Percentiles rank a stretch among this genome's conserved stretches.
Conservation (phyloP, 2,797 vertebrate species). For the Crenuchus spilurus region DNA sequence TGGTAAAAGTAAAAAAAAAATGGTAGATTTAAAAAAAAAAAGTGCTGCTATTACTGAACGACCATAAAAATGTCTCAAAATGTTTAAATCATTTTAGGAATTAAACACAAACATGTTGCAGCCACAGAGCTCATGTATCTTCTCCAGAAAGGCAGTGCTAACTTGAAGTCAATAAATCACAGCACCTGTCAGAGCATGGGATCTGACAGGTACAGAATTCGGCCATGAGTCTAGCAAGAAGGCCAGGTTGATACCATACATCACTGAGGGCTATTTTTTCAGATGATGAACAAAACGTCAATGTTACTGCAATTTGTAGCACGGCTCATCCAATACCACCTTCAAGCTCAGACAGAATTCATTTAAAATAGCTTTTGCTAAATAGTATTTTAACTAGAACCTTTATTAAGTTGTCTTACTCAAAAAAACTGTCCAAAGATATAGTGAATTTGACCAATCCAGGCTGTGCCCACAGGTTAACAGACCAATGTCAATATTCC, state of each 20-base stretch:
- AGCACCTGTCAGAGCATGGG: neutral
- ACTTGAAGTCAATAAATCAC: constrained; percentile 8
- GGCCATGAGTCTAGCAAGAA: constrained; percentile 2
- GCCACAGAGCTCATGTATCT: neutral
- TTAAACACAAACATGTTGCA: neutral
- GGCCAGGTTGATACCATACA: neutral
- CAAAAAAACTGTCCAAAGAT: too few relatives aligned
- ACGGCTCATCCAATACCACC: too few relatives aligned
- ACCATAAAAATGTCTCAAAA: too few relatives aligned
- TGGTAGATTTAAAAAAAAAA: neutral
- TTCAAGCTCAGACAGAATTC: too few relatives aligned
- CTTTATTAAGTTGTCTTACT: too few relatives aligned
- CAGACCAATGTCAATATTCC: too few relatives aligned
- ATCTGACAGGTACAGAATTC: constrained; percentile 5
- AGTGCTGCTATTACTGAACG: too few relatives aligned
- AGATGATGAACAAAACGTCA: neutral
- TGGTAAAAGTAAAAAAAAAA: neutral
- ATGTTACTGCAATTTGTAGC: neutral
- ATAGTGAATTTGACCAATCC: too few relatives aligned
- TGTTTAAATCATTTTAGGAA: too few relatives aligned
- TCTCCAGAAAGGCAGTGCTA: neutral
- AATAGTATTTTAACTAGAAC: too few relatives aligned
- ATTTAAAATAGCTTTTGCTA: too few relatives aligned
- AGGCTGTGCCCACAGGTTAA: too few relatives aligned
- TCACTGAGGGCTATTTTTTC: neutral